phyloP scores from a whole-genome alignment of 2,113 vertebrate species.

The Marmota monax region DNA sequence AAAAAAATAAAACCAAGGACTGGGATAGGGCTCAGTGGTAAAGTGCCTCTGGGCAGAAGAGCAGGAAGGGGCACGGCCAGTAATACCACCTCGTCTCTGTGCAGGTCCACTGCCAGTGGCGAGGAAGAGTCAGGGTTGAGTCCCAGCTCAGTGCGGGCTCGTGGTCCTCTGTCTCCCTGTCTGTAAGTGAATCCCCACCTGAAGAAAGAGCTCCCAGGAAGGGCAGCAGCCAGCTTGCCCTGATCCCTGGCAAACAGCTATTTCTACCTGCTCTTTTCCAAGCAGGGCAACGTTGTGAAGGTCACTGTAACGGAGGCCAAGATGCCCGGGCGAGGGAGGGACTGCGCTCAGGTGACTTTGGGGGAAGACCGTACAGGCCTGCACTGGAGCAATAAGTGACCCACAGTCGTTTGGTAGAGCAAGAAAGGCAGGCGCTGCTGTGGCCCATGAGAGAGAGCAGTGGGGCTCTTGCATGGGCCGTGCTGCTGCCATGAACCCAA shows the following conservation, averaged over 20 bases:
- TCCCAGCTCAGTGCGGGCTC: neutral
- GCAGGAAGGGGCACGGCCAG: too few species aligned
- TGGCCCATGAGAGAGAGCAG: constrained; percentile 91
- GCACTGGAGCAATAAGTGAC: constrained; percentile 84
- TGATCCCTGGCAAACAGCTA: neutral
- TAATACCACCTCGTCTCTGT: too few species aligned
- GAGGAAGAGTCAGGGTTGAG: neutral
- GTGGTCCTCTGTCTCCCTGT: too few species aligned
- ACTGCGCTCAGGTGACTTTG: constrained; percentile 94
- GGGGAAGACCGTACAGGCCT: constrained; percentile 94
- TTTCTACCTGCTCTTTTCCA: neutral
- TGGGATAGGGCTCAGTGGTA: too few species aligned
- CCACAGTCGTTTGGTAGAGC: constrained; percentile 88
- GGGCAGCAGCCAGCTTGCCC: too few species aligned
- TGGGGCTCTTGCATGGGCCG: constrained; percentile 93
- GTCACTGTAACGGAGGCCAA: constrained; percentile 94
- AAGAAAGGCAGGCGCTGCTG: constrained; percentile 95
- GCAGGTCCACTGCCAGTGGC: neutral
- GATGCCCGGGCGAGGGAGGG: constrained; percentile 92
- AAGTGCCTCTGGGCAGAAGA: too few species aligned
- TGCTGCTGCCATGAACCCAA: constrained; percentile 95
- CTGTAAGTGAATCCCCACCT: neutral
- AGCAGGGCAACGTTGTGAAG: constrained; percentile 75
- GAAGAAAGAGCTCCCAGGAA: neutral
- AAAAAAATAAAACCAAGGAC: too few species aligned